Base-by-base conservation (phyloP, 2,888 invertebrate genomes). In the Agriopis leucophaearia region DNA sequence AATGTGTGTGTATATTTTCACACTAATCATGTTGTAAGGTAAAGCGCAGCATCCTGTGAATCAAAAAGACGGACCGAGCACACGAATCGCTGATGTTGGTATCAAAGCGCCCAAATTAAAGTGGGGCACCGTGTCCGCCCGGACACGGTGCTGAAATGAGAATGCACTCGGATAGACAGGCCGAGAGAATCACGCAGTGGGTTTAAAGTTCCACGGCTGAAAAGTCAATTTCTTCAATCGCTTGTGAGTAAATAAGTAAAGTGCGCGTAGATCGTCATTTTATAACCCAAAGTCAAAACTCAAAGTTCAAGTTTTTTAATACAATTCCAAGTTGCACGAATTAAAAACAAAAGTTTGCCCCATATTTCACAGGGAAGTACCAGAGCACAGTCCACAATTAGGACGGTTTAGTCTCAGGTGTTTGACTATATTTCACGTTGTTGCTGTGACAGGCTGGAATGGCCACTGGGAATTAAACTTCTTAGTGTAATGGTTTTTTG, bases 351-450 rank as follows among this genome's bases (percentile, higher is more conserved):
- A 68, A 73, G 61, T 66, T 72, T 52, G 42, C 8, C 51, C 48
- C 66, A 70, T 73, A 70, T 69, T 69, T 73, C 59, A 66, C 9
- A 1, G 65, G 40, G 58, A 63, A 56, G 63, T 63, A 55, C 45
- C 54, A 12, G 57, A 63, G 12, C 56, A 55, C 61, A 61, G 45
- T 64, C 42, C 64, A 66, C 68, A 66, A 64, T 69, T 62, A 47
- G 56, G 55, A 35, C 27, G 71, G 47, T 38, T 64, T 65, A 64
- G 63, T 64, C 64, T 63, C 59, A 56, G 59, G 58, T 64, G 56
- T 54, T 68, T 63, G 27, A 59, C 50, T 40, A 69, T 73, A 69
- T 54, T 66, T 73, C 64, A 66, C 18, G 47, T 63, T 65, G 57
- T 62, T 50, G 58, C 40, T 55, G 63, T 54, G 62, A 65, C 59